Conservation (phyloP, 2,113 vertebrate genomes). For the Antechinus stuartii region DNA sequence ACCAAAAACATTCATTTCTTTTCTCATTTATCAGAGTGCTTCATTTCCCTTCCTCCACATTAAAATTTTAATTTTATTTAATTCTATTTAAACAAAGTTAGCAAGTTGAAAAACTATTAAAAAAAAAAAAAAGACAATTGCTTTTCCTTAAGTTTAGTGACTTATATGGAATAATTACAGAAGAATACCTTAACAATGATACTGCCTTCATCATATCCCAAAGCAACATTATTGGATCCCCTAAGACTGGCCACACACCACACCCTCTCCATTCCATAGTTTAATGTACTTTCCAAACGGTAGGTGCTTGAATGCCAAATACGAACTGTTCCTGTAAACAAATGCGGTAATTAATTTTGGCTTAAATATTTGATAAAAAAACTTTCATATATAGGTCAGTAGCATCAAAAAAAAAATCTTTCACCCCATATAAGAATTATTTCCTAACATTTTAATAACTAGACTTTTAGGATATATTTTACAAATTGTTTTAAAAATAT, state of each 20-base stretch:
- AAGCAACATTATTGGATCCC: conserved; percentile 96
- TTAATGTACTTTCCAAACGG: conserved; percentile 96
- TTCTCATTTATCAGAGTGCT: conserved; percentile 4
- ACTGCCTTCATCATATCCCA: conserved; percentile 98
- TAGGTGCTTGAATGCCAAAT: conserved; percentile 99
- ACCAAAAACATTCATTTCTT: conserved; percentile 22
- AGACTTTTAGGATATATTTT: conserved; percentile 8
- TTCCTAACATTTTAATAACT: conserved; percentile 5
- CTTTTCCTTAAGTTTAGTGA: neutral
- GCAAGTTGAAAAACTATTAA: conserved; percentile 28
- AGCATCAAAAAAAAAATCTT: conserved; percentile 27
- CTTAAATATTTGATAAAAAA: neutral
- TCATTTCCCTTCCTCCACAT: conserved; percentile 22
- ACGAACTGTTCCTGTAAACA: conserved; percentile 92
- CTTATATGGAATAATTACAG: neutral
- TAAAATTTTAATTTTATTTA: conserved; percentile 18
- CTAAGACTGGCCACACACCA: conserved; percentile 97
- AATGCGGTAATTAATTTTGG: neutral
- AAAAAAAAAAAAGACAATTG: neutral
- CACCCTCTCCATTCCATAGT: conserved; percentile 98
- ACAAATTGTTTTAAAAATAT: conserved; percentile 53
- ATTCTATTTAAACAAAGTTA: conserved; percentile 26
- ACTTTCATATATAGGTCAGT: neutral
- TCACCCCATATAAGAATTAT: conserved; percentile 32
- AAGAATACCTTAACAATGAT: conserved; percentile 96